phyloP scores from a whole-genome alignment of 2,888 invertebrate genomes.

The Antheraea assamensis region DNA sequence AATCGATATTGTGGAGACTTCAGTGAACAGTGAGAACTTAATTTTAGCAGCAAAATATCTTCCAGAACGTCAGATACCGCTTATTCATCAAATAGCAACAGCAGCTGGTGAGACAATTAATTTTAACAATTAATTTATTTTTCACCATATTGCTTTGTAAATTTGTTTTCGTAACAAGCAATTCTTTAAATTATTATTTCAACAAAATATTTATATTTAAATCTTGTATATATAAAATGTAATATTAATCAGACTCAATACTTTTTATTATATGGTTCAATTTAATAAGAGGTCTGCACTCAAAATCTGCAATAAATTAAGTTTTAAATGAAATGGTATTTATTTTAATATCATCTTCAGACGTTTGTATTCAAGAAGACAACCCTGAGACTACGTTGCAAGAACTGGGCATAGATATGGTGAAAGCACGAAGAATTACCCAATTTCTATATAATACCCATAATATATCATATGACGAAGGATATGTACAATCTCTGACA shows the following conservation, averaged over 20 bases:
- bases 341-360: constrained; percentile 11
- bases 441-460: constrained; percentile 1
- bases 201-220: no score
- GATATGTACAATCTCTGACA: constrained; percentile 13
- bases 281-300: no score
- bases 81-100: not conserved
- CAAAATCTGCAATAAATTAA: no score
- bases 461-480: not conserved
- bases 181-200: no score
- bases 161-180: no score
- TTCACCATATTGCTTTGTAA: no score
- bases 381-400: not conserved
- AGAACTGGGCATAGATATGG: constrained; percentile 8
- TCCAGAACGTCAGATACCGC: not conserved
- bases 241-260: no score
- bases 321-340: no score
- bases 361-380: constrained; percentile 18
- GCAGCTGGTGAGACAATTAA: not conserved
- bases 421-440: constrained; percentile 1
- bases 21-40: not conserved
- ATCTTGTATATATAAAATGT: no score
- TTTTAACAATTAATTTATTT: not conserved
- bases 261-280: no score
- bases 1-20: constrained; percentile 3
- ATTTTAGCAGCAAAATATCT: not conserved